Percentiles rank a stretch among this genome's conserved stretches.
These are phyloP conservation scores for Lichenostomus cassidix DNA, from an alignment of 2,113 vertebrate genomes.

Conservation along the genomic window DNA sequence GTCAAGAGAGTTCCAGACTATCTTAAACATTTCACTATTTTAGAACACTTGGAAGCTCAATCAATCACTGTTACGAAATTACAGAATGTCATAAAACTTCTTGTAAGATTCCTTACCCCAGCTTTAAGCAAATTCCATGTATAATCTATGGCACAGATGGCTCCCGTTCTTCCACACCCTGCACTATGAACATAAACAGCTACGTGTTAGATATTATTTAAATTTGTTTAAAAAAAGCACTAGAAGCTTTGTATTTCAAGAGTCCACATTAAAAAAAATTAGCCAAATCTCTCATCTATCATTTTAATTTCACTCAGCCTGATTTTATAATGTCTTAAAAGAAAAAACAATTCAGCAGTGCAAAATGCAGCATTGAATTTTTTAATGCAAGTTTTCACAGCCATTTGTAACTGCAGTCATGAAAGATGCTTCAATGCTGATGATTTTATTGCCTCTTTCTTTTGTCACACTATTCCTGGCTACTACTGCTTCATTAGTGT, in stretches of 20 bases:
- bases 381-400: background rate
- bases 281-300: background rate
- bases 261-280: accelerated
- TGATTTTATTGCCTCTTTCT: background rate
- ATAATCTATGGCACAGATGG: constrained; percentile 99
- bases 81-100: background rate
- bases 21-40: background rate
- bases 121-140: constrained; percentile 99
- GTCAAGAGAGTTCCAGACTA: background rate
- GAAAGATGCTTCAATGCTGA: background rate
- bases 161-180: constrained; percentile 97
- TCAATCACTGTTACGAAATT: background rate
- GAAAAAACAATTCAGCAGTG: background rate
- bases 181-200: constrained; percentile 81
- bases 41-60: background rate
- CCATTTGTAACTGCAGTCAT: background rate
- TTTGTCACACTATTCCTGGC: background rate
- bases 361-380: background rate
- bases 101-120: constrained; percentile 81
- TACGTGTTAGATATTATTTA: background rate
- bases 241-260: background rate
- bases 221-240: background rate
- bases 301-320: background rate
- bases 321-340: background rate
- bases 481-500: background rate